Evolutionary conservation across 2,797 vertebrate species (phyloP).

Genomic region (Cygnus olor): DNA sequence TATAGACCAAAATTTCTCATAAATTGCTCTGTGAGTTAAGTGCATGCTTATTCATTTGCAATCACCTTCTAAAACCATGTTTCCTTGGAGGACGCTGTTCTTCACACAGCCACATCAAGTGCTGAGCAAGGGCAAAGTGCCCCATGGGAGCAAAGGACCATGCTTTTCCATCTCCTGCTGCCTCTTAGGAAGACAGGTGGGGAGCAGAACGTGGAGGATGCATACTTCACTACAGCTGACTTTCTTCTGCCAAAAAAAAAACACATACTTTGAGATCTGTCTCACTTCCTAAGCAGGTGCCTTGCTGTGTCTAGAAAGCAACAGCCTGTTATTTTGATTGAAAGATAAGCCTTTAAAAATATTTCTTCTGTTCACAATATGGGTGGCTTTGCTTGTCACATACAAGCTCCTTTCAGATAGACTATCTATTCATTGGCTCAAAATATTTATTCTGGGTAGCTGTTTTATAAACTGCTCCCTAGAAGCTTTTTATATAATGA

Average conservation of each 20-base stretch:
- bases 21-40: background rate
- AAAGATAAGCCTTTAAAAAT: background rate
- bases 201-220: background rate
- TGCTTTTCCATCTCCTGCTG: background rate
- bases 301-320: background rate
- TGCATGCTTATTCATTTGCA: background rate
- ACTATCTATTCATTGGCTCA: background rate
- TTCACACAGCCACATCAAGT: background rate
- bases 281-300: background rate
- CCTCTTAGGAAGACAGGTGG: background rate
- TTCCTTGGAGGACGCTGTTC: background rate
- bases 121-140: background rate
- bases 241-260: background rate
- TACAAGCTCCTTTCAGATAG: background rate
- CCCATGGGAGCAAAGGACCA: background rate
- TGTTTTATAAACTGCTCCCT: constrained; percentile 8
- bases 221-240: background rate
- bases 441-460: background rate
- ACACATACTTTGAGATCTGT: background rate
- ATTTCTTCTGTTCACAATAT: background rate
- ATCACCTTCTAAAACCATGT: background rate
- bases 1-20: background rate
- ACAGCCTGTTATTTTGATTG: background rate
- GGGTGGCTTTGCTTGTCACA: background rate
- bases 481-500: background rate